Percentiles rank a stretch among this genome's conserved stretches.
phyloP scores from a whole-genome alignment of 2,113 vertebrate species.

The Psilopogon haemacephalus region DNA sequence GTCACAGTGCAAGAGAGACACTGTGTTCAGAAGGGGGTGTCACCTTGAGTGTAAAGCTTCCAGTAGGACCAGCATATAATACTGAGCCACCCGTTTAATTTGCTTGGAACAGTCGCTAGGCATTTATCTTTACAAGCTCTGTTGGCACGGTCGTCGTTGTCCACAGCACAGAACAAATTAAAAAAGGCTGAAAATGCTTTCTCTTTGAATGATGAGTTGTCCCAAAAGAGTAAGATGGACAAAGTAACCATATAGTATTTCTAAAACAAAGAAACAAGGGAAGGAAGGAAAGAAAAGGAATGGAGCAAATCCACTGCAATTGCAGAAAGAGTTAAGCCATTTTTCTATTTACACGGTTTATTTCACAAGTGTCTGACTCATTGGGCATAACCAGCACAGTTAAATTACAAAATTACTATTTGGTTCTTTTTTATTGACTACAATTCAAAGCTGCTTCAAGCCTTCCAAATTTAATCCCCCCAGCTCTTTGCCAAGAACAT shows the following conservation, averaged over 20 bases:
- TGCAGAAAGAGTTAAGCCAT: conserved; percentile 76
- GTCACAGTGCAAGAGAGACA: background rate
- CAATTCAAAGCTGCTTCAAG: conserved; percentile 81
- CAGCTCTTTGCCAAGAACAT: conserved; percentile 81
- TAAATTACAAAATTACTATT: conserved; percentile 84
- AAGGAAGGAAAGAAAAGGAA: background rate
- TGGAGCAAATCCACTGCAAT: background rate
- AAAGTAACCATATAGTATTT: background rate
- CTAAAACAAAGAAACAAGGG: background rate
- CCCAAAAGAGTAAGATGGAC: background rate
- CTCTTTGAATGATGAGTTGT: background rate
- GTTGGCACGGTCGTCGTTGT: rapidly evolving
- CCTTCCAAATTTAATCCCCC: conserved; percentile 82
- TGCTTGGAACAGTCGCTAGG: background rate
- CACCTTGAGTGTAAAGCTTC: background rate
- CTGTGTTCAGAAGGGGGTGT: background rate
- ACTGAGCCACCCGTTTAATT: background rate
- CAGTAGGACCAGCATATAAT: rapidly evolving
- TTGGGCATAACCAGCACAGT: conserved; percentile 82
- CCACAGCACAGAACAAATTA: background rate
- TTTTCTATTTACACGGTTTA: conserved; percentile 84
- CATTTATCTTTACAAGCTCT: background rate
- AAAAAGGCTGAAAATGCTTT: background rate
- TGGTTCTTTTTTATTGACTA: conserved; percentile 81
- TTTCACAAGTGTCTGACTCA: conserved; percentile 82